phyloP scores from a whole-genome alignment of 2,888 invertebrate genomes.

The Embidobia sp. region DNA sequence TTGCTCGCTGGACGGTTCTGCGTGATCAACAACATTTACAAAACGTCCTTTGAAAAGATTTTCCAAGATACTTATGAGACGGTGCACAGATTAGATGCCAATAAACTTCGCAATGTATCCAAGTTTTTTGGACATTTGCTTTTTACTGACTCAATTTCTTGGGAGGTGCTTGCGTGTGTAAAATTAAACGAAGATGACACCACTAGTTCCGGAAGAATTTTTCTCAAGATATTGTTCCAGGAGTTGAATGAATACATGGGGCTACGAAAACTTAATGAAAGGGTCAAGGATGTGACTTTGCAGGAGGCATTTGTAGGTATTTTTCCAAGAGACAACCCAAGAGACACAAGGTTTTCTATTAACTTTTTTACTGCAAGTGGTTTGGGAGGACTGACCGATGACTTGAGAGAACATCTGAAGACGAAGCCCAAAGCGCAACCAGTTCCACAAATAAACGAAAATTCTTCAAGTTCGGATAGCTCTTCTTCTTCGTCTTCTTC shows the following conservation, averaged over 20 bases:
- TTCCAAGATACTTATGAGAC: conserved; percentile 97
- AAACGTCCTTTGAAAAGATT: conserved; percentile 96
- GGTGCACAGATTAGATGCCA: conserved; percentile 96
- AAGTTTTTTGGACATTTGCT: conserved; percentile 98
- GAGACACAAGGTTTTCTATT: conserved; percentile 98
- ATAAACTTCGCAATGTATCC: conserved; percentile 96
- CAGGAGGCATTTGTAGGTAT: conserved; percentile 93
- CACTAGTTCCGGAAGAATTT: conserved; percentile 97
- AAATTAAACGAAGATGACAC: conserved; percentile 98
- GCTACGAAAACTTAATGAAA: conserved; percentile 92
- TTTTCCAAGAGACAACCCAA: conserved; percentile 97
- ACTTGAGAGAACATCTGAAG: conserved; percentile 93
- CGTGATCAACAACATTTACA: conserved; percentile 94
- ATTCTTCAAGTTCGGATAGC: conserved; percentile 63
- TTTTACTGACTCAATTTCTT: conserved; percentile 97
- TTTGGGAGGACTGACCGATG: conserved; percentile 97
- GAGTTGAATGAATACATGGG: conserved; percentile 99
- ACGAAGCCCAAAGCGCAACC: conserved; percentile 84
- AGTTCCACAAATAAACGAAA: conserved; percentile 30
- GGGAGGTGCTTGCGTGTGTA: conserved; percentile 92
- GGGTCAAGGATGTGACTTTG: conserved; percentile 94
- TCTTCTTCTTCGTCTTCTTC: conserved; percentile 68
- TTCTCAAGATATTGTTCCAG: conserved; percentile 98
- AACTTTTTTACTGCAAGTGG: conserved; percentile 82
- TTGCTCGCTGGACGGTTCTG: conserved; percentile 94